These are phyloP conservation scores for Oncopodura yosiiana DNA, from an alignment of 1,140 invertebrate species.

Conservation along the genomic window DNA sequence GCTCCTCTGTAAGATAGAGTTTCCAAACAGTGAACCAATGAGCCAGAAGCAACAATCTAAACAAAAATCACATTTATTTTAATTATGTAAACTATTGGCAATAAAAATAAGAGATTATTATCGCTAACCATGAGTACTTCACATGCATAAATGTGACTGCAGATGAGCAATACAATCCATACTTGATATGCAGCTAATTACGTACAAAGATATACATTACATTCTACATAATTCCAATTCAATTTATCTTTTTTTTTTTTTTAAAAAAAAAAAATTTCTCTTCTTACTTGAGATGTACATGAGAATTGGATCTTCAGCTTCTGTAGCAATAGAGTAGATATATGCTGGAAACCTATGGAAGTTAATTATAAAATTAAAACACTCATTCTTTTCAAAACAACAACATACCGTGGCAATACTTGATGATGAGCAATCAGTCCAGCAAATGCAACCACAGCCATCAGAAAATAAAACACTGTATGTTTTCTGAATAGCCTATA, in stretches of 20 bases:
- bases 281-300: constrained; percentile 14
- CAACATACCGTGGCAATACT: constrained; percentile 21
- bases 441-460: constrained; percentile 15
- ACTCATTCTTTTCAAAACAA: too few species aligned
- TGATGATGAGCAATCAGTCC: constrained; percentile 24
- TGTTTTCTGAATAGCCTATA: constrained; percentile 21
- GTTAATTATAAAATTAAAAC: too few species aligned
- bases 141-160: constrained; percentile 13
- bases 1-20: constrained; percentile 28
- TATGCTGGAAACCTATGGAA: constrained; percentile 31
- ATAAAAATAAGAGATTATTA: too few species aligned
- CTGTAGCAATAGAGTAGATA: constrained; percentile 22
- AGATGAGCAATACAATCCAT: constrained; percentile 32
- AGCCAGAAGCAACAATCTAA: constrained; percentile 23
- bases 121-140: constrained; percentile 33
- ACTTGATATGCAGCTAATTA: constrained; percentile 27
- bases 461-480: constrained; percentile 10
- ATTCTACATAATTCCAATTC: not conserved
- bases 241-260: not conserved
- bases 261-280: not conserved
- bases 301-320: constrained; percentile 15
- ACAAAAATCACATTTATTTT: too few species aligned
- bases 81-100: too few species aligned
- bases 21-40: constrained; percentile 30
- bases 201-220: not conserved